These are phyloP conservation scores for Coelogynopora nodosa DNA, from an alignment of 2,888 invertebrate genomes.

Conservation along the genomic window DNA sequence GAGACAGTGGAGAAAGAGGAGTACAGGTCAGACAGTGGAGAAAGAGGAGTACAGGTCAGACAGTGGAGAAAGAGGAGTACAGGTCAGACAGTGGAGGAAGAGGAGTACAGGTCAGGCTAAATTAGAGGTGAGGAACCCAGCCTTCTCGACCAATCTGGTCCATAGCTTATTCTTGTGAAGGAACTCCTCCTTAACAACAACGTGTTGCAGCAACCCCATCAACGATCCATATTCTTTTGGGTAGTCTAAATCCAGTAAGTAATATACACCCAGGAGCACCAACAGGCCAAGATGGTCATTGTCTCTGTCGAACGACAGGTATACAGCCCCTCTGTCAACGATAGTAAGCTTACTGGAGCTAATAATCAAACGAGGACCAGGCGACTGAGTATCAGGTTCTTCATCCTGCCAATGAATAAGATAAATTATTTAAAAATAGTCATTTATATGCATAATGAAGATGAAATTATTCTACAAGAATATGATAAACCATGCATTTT, in stretches of 20 bases:
- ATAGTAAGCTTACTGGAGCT: not conserved
- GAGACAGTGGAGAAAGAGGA: too few relatives aligned
- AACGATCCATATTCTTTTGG: not conserved
- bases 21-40: too few relatives aligned
- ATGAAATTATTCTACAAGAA: too few relatives aligned
- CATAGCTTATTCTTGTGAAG: not conserved
- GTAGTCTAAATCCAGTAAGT: not conserved
- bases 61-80: too few relatives aligned
- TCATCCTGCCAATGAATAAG: not conserved
- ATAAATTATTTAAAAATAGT: too few relatives aligned
- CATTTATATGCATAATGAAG: too few relatives aligned
- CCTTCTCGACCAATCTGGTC: not conserved
- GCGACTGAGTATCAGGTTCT: not conserved
- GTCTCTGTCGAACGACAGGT: not conserved
- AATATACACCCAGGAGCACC: not conserved
- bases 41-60: too few relatives aligned
- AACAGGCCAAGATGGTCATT: not conserved
- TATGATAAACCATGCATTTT: too few relatives aligned
- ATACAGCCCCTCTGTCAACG: not conserved
- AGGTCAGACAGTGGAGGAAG: too few relatives aligned
- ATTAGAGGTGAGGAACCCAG: too few relatives aligned
- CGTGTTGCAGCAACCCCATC: not conserved
- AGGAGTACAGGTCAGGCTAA: too few relatives aligned
- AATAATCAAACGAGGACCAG: not conserved
- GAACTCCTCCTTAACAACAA: not conserved